These are phyloP conservation scores for Limnephilus rhombicus DNA, from an alignment of 2,888 invertebrate species.

Conservation along the genomic window DNA sequence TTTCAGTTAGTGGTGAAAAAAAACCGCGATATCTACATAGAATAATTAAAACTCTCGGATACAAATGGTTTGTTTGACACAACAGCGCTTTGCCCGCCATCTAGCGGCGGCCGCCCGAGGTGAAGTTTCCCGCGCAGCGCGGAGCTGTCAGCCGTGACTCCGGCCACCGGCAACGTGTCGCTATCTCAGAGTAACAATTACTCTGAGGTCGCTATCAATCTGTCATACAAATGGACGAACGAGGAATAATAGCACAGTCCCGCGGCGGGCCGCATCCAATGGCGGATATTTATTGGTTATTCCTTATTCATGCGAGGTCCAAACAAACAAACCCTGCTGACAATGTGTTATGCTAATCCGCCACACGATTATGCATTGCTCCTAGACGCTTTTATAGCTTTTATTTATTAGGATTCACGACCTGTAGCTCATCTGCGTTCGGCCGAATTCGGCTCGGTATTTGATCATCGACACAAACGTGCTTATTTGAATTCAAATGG, in stretches of 20 bases:
- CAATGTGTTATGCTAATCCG: background rate
- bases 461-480: background rate
- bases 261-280: background rate
- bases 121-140: conserved; percentile 21
- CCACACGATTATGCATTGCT: background rate
- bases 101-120: conserved; percentile 10
- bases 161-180: background rate
- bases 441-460: background rate
- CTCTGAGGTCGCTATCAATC: background rate
- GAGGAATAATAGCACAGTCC: background rate
- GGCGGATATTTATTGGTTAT: background rate
- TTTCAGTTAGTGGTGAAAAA: no score
- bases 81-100: background rate
- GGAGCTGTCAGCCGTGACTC: background rate
- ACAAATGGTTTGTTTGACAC: background rate
- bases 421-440: background rate
- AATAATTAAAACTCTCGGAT: background rate
- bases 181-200: no score
- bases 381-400: background rate
- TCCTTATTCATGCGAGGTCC: background rate
- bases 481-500: background rate
- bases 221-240: background rate
- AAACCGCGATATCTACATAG: background rate
- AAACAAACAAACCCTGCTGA: background rate
- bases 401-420: conserved; percentile 9